Conservation (phyloP, 2,113 vertebrate species). For the Amazona guildingii region DNA sequence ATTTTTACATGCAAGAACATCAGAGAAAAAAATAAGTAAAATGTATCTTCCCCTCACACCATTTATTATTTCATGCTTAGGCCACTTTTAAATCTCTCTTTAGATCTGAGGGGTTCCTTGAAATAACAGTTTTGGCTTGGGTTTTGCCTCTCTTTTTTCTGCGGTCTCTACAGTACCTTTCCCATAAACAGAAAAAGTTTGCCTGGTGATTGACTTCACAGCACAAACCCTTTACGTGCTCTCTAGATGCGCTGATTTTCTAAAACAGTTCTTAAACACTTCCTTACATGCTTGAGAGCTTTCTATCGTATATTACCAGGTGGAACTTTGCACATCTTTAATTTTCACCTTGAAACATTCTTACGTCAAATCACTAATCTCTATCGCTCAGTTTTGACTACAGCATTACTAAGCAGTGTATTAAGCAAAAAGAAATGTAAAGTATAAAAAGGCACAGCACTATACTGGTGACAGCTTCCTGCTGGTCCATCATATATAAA, state of each 20-base stretch:
- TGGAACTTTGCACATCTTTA: not conserved
- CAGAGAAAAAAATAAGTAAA: not conserved
- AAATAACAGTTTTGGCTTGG: not conserved
- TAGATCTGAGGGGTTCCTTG: not conserved
- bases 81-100: not conserved
- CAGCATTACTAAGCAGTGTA: constrained; percentile 25
- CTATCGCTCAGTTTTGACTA: constrained; percentile 49
- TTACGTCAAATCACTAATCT: constrained; percentile 37
- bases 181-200: not conserved
- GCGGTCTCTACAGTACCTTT: not conserved
- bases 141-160: not conserved
- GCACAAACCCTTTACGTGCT: not conserved
- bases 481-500: constrained; percentile 40
- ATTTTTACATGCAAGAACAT: not conserved
- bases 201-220: not conserved
- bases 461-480: constrained; percentile 38
- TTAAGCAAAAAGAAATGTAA: constrained; percentile 29
- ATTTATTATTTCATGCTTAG: not conserved
- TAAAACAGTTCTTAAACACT: not conserved
- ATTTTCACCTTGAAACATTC: constrained; percentile 41
- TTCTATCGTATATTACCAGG: not conserved
- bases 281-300: not conserved
- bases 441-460: not conserved
- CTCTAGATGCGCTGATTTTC: not conserved
- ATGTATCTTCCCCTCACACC: not conserved